These are phyloP conservation scores for Enteromius mattozi DNA, from an alignment of 2,797 vertebrate genomes.

Conservation along the genomic window DNA sequence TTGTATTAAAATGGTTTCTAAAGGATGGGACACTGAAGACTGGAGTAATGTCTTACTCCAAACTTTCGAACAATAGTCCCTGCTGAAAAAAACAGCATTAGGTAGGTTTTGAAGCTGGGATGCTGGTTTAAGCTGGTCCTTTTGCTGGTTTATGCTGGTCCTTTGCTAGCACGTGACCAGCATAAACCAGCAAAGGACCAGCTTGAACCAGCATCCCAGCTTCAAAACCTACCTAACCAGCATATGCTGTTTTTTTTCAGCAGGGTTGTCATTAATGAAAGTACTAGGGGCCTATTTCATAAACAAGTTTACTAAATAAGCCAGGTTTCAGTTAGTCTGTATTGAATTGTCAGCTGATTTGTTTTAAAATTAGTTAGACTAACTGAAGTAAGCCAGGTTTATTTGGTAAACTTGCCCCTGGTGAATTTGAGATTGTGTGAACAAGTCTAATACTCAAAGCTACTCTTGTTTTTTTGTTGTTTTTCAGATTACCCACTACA, in stretches of 20 bases:
- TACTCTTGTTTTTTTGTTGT: neutral
- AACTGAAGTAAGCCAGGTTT: neutral
- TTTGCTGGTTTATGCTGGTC: too few species aligned
- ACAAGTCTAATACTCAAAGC: neutral
- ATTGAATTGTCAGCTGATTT: neutral
- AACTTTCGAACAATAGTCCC: neutral
- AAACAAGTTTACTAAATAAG: neutral
- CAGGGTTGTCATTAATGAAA: neutral
- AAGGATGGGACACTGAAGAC: neutral
- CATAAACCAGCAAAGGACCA: too few species aligned
- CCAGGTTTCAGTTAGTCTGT: neutral
- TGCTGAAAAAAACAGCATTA: too few species aligned
- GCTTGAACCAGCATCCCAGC: too few species aligned
- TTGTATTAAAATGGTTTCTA: neutral
- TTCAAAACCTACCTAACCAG: too few species aligned
- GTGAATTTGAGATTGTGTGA: neutral
- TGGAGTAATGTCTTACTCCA: neutral
- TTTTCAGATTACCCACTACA: constrained; percentile 81
- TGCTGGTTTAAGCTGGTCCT: too few species aligned
- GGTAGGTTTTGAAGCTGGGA: too few species aligned
- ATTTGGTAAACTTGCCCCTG: neutral
- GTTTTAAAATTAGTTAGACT: neutral
- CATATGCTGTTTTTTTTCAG: too few species aligned
- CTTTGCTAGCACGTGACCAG: too few species aligned
- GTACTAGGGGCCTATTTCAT: neutral